These are phyloP conservation scores for Panopea generosa DNA, from an alignment of 2,888 invertebrate genomes.

Conservation along the genomic window DNA sequence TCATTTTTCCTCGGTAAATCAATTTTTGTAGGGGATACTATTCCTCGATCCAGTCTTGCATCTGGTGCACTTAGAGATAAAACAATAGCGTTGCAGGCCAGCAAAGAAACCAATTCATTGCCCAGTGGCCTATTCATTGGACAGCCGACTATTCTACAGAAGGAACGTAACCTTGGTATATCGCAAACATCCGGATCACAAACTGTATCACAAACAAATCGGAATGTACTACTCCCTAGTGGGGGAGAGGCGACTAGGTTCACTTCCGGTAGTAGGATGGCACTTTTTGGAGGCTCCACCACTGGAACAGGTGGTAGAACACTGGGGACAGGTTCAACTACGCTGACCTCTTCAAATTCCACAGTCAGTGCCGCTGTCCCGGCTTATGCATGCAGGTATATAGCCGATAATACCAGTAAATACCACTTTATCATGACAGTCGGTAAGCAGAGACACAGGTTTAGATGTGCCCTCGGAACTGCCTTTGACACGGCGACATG, in stretches of 20 bases:
- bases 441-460: slow-evolving; percentile 18
- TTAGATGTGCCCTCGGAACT: slow-evolving; percentile 60
- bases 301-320: slow-evolving; percentile 1
- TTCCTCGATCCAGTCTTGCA: too few species aligned
- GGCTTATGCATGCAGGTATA: slow-evolving; percentile 21
- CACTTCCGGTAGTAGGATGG: too few species aligned
- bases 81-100: too few species aligned
- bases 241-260: too few species aligned
- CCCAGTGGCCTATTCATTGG: too few species aligned
- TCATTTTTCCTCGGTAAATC: too few species aligned
- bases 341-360: too few species aligned
- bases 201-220: background rate
- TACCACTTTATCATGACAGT: slow-evolving; percentile 38
- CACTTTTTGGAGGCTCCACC: background rate
- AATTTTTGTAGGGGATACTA: too few species aligned
- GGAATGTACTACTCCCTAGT: background rate
- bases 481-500: slow-evolving; percentile 56
- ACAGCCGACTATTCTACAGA: too few species aligned
- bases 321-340: background rate
- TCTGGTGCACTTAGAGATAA: too few species aligned
- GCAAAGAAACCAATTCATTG: too few species aligned
- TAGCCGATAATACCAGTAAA: slow-evolving; percentile 35
- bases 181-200: background rate
- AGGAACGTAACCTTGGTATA: background rate
- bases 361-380: slow-evolving; percentile 19